These are phyloP conservation scores for Ctenoplectra terminalis DNA, from an alignment of 1,140 invertebrate genomes.

Conservation along the genomic window DNA sequence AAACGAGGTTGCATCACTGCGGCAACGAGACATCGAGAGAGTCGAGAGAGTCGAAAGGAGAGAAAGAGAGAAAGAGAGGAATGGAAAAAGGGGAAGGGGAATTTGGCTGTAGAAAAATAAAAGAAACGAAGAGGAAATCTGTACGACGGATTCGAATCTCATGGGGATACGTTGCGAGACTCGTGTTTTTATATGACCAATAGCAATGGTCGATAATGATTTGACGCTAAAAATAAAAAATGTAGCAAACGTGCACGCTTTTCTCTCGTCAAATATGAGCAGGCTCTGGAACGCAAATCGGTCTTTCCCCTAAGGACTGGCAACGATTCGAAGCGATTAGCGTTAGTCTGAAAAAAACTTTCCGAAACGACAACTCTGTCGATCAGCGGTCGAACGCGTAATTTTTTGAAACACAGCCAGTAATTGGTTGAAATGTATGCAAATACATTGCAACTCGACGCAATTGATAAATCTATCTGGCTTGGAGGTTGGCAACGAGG, in stretches of 20 bases:
- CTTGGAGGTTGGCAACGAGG: too few relatives aligned
- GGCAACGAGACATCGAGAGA: conserved; percentile 43
- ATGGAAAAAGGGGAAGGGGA: background rate
- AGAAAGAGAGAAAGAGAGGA: background rate
- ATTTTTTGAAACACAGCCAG: conserved; percentile 29
- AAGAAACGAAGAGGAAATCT: background rate
- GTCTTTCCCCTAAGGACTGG: background rate
- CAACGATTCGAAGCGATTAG: conserved; percentile 12
- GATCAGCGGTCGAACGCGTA: conserved; percentile 17
- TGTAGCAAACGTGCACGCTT: background rate
- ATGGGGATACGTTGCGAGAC: conserved; percentile 17
- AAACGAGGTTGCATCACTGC: conserved; percentile 60
- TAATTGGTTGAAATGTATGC: conserved; percentile 43
- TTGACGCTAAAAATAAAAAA: conserved; percentile 17
- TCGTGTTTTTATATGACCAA: conserved; percentile 49
- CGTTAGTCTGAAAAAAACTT: conserved; percentile 20
- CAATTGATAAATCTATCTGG: conserved; percentile 30
- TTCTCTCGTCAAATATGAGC: background rate
- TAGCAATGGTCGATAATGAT: conserved; percentile 53
- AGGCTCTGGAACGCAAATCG: background rate
- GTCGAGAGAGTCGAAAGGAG: too few relatives aligned
- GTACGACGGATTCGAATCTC: background rate
- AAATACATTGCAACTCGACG: conserved; percentile 29
- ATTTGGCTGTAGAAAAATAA: too few relatives aligned
- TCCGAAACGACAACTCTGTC: conserved; percentile 3